phyloP scores from a whole-genome alignment of 2,888 invertebrate species.

The Pristionchus entomophagus region DNA sequence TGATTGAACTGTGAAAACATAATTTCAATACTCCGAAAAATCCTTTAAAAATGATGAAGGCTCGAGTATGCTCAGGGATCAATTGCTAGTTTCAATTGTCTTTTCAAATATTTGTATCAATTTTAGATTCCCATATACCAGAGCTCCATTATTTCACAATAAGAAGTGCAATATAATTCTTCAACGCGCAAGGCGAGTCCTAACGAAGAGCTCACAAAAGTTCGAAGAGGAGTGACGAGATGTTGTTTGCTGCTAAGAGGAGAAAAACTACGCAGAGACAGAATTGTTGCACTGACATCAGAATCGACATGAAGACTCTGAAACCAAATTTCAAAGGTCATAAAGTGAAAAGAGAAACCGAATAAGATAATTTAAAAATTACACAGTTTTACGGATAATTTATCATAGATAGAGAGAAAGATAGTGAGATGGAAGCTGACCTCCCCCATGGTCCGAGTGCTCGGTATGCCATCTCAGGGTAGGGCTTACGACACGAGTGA shows the following conservation, averaged over 20 bases:
- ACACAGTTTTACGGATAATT: too few species aligned
- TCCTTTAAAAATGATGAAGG: too few species aligned
- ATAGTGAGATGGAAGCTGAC: constrained; percentile 4
- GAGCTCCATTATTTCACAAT: neutral
- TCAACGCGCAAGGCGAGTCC: neutral
- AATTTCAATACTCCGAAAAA: too few species aligned
- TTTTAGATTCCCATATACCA: too few species aligned
- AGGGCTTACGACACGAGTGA: constrained; percentile 59
- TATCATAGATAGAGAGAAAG: too few species aligned
- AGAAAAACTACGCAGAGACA: constrained; percentile 59
- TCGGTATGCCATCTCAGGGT: constrained; percentile 64
- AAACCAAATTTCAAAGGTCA: neutral
- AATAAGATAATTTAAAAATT: too few species aligned
- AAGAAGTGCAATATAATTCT: neutral
- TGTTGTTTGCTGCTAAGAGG: constrained; percentile 59
- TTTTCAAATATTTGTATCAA: too few species aligned
- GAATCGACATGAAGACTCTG: neutral
- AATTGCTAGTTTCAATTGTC: too few species aligned
- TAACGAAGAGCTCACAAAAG: neutral
- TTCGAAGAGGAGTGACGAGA: constrained; percentile 50
- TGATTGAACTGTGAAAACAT: constrained; percentile 35
- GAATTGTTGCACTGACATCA: constrained; percentile 54
- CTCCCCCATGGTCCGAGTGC: constrained; percentile 57
- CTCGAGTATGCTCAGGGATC: too few species aligned
- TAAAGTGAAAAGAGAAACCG: too few species aligned